Conservation (phyloP, 2,797 vertebrate genomes). For the Parauchenoglanis ngamensis region DNA sequence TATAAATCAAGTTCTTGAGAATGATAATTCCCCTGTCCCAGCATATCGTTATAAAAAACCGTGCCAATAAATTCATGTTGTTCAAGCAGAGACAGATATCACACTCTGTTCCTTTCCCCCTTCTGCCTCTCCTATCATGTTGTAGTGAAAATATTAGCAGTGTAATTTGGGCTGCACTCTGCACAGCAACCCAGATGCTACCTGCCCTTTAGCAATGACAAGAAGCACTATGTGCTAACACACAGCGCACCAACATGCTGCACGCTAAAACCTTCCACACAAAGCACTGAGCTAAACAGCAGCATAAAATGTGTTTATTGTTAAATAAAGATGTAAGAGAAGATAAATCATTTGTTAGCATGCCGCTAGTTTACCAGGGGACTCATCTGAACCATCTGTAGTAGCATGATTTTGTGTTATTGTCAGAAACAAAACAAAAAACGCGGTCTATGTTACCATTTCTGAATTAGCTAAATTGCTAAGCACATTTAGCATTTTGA, state of each 20-base stretch:
- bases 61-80: background rate
- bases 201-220: conserved; percentile 38
- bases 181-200: conserved; percentile 46
- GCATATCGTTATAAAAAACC: background rate
- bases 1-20: background rate
- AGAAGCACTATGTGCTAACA: conserved; percentile 9
- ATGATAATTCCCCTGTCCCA: background rate
- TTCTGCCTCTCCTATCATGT: conserved; percentile 25
- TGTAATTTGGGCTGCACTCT: conserved; percentile 25
- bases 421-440: background rate
- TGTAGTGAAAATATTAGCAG: conserved; percentile 23
- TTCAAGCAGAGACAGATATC: conserved; percentile 1
- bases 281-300: background rate
- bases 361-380: background rate
- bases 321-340: background rate
- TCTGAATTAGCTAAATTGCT: background rate
- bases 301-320: background rate
- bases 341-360: background rate
- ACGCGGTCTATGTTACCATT: background rate
- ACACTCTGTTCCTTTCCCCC: conserved; percentile 45
- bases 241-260: background rate
- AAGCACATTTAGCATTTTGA: background rate
- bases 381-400: background rate
- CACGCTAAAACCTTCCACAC: background rate
- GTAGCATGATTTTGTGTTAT: background rate